phyloP scores from a whole-genome alignment of 2,888 invertebrate species.

The Pharmacophagus antenor region DNA sequence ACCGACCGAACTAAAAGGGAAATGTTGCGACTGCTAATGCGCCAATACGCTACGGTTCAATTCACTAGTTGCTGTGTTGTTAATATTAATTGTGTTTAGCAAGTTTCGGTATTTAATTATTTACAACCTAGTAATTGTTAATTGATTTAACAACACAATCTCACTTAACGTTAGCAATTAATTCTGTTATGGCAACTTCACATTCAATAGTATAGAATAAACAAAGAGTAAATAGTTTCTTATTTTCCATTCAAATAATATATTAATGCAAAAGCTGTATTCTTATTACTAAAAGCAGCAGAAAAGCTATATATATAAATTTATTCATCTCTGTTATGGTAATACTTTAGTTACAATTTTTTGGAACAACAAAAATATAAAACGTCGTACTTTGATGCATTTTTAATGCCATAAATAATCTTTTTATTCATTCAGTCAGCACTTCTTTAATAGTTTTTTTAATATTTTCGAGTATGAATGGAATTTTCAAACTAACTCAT shows the following conservation, averaged over 20 bases:
- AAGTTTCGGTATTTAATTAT: conserved; percentile 4
- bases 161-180: neutral
- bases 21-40: neutral
- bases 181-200: neutral
- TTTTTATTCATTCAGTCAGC: neutral
- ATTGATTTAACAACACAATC: neutral
- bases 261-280: no score
- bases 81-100: conserved; percentile 1
- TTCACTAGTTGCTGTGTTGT: neutral
- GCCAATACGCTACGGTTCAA: conserved; percentile 12
- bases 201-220: no score
- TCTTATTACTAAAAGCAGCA: no score
- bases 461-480: neutral
- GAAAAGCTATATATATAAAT: no score
- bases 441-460: neutral
- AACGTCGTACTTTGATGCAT: neutral
- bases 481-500: no score
- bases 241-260: no score
- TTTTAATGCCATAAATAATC: neutral
- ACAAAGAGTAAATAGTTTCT: neutral
- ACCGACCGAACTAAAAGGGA: conserved; percentile 2
- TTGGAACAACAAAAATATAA: no score
- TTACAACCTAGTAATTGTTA: neutral
- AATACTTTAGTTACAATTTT: no score
- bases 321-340: no score